These are phyloP conservation scores for Anthopleura xanthogrammica DNA, from an alignment of 92 coral and sea anemone genomes.

Conservation along the genomic window DNA sequence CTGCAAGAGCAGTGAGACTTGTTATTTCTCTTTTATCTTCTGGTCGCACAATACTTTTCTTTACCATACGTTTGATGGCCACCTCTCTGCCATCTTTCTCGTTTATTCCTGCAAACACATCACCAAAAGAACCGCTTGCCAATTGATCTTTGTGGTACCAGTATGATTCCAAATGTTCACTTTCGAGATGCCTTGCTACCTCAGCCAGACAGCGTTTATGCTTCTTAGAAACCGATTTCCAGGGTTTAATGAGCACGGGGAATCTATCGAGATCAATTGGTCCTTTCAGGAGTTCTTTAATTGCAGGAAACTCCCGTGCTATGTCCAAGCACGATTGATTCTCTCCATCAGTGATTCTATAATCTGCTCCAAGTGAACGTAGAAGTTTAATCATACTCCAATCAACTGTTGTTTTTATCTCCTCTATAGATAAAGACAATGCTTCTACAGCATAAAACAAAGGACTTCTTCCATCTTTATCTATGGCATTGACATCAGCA, in stretches of 20 bases:
- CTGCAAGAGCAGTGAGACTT: slow-evolving; percentile 15
- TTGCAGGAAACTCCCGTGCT: too few relatives aligned
- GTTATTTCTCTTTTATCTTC: slow-evolving; percentile 23
- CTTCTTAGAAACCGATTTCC: too few relatives aligned
- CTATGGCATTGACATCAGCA: too few relatives aligned
- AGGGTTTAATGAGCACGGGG: too few relatives aligned
- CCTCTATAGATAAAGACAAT: too few relatives aligned
- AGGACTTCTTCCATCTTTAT: not conserved
- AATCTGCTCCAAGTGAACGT: not conserved
- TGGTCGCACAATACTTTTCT: not conserved
- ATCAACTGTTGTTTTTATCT: not conserved
- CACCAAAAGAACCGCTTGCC: slow-evolving; percentile 4
- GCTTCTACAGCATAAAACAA: not conserved
- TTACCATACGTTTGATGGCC: slow-evolving; percentile 33
- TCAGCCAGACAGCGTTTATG: not conserved
- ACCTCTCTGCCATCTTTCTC: slow-evolving; percentile 24
- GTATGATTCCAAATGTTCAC: not conserved
- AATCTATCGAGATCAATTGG: too few relatives aligned
- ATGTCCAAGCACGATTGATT: too few relatives aligned
- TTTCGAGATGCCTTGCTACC: not conserved
- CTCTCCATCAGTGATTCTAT: too few relatives aligned
- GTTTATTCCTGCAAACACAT: not conserved
- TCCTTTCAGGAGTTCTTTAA: too few relatives aligned
- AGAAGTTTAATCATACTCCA: not conserved
- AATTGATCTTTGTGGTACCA: slow-evolving; percentile 5